A percentile compares a stretch with the other conserved stretches of the same genome.
phyloP scores from a whole-genome alignment of 2,888 invertebrate species.

The Aspidiotus rigidus region DNA sequence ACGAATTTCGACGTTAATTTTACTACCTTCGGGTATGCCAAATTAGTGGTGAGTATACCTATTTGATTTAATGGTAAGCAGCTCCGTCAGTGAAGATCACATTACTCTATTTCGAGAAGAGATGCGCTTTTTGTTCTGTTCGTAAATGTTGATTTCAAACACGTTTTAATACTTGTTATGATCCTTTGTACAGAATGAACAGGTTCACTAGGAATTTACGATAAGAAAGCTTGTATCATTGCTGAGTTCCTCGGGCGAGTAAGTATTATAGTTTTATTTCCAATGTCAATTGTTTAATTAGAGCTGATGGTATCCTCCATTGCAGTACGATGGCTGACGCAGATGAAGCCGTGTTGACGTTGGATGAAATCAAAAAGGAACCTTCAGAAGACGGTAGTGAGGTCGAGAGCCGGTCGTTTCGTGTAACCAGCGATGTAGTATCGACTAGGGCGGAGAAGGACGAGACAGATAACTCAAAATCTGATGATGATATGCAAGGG shows the following conservation, averaged over 20 bases:
- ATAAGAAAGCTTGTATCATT: too few species aligned
- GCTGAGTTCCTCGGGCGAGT: too few species aligned
- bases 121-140: background rate
- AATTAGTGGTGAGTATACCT: conserved; percentile 25
- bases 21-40: conserved; percentile 3
- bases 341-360: background rate
- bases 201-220: too few species aligned
- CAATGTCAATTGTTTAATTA: too few species aligned
- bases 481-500: conserved; percentile 28
- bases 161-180: conserved; percentile 6
- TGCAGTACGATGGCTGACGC: too few species aligned
- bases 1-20: conserved; percentile 21
- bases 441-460: conserved; percentile 22
- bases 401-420: conserved; percentile 18
- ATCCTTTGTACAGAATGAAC: conserved; percentile 13
- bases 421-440: conserved; percentile 1
- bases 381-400: conserved; percentile 8
- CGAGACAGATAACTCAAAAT: conserved; percentile 13
- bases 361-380: conserved; percentile 17
- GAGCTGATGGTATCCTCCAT: too few species aligned
- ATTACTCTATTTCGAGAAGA: background rate
- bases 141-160: conserved; percentile 5
- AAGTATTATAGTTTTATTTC: too few species aligned
- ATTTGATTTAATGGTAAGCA: conserved; percentile 18
- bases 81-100: background rate